Evolutionary conservation across 2,888 invertebrate genomes (phyloP).

Genomic region (Tenthredo mesomela): DNA sequence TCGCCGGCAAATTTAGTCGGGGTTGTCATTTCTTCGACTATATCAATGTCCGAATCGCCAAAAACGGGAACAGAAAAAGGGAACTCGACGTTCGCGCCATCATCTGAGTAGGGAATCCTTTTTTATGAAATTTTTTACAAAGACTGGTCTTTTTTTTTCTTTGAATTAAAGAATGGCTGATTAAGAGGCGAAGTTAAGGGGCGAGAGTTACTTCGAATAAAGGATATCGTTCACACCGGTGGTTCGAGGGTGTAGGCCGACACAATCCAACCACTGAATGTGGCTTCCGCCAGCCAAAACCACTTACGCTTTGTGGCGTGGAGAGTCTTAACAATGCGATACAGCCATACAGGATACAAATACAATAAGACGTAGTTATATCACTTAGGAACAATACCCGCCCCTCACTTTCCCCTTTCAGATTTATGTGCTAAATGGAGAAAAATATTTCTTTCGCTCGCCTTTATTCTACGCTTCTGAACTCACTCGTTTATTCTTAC

Average conservation of each 20-base stretch:
- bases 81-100: neutral
- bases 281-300: conserved; percentile 78
- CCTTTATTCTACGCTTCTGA: neutral
- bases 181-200: conserved; percentile 18
- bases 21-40: neutral
- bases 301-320: conserved; percentile 77
- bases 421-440: conserved; percentile 78
- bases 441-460: conserved; percentile 69
- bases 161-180: neutral
- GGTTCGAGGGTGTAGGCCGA: conserved; percentile 59
- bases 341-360: conserved; percentile 78
- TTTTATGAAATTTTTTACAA: neutral
- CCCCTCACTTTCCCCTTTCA: conserved; percentile 60
- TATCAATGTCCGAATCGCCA: neutral
- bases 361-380: conserved; percentile 78
- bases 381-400: conserved; percentile 77
- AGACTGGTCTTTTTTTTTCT: neutral
- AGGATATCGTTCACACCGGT: conserved; percentile 53
- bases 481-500: conserved; percentile 51
- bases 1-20: too few relatives aligned
- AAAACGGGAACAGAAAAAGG: neutral
- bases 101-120: neutral
- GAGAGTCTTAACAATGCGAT: conserved; percentile 77
- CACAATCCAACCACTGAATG: conserved; percentile 77
- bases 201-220: conserved; percentile 52